Evolutionary conservation across 2,113 vertebrate genomes (phyloP).

Genomic region (Zapus hudsonius): DNA sequence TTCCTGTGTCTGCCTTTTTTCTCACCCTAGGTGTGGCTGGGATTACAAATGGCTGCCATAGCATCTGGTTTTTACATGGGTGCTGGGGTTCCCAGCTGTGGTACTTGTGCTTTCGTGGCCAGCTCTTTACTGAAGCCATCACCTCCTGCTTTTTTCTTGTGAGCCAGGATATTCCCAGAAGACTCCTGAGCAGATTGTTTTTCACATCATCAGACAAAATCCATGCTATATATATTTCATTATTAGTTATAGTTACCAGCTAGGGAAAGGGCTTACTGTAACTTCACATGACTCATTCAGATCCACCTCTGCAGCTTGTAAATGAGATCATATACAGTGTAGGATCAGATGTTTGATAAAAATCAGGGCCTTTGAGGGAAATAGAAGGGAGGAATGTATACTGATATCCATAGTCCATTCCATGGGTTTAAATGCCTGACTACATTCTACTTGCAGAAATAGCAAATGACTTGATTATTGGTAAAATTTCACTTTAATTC

Average conservation of each 20-base stretch:
- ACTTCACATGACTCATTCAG: not conserved
- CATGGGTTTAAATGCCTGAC: not conserved
- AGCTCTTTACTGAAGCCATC: too few relatives aligned
- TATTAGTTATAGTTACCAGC: not conserved
- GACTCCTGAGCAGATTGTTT: not conserved
- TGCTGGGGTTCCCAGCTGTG: too few relatives aligned
- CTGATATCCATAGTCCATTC: not conserved
- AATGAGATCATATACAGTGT: not conserved
- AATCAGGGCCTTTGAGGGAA: not conserved
- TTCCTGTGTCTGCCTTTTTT: too few relatives aligned
- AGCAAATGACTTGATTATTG: not conserved
- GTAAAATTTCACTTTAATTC: not conserved
- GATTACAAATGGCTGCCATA: too few relatives aligned
- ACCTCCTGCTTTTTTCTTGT: not conserved
- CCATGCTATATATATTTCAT: not conserved
- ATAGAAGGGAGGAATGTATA: not conserved
- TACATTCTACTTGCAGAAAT: not conserved
- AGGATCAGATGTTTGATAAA: not conserved
- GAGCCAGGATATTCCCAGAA: not conserved
- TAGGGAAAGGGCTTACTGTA: not conserved
- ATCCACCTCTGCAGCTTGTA: not conserved
- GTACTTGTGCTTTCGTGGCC: too few relatives aligned
- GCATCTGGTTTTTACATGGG: too few relatives aligned
- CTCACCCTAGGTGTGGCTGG: too few relatives aligned
- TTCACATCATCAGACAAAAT: not conserved